Base-by-base conservation (phyloP, 92 coral and sea anemone genomes). In the Zoanthus sansibaricus region DNA sequence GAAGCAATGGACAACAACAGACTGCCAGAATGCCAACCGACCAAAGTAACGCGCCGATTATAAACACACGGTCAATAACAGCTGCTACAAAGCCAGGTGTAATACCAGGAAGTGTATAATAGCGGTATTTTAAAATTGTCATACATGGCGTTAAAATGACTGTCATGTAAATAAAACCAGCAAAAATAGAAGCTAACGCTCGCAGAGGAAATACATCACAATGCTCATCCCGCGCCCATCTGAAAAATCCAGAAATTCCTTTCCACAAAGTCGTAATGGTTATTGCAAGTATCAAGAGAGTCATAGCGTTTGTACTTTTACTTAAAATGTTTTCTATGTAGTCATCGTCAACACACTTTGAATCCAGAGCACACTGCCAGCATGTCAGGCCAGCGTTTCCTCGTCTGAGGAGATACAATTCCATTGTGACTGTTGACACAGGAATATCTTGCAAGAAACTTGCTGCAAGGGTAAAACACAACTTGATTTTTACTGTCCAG, bases 381-480 rank as follows among this genome's bases (percentile, higher is more conserved):
- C 99, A 96, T 12, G 95, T 87, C 17, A 96, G 80, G 0, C 99
- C 99, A 52, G 71, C 76, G 46, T 92, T 90, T 42, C 99, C 99
- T 62, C 99, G 83, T 48, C 99, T 89, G 7, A 96, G 89, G 13
- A 96, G 90, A 59, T 88, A 96, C 33, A 96, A 90, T 75, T 95
- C 94, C 82, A 95, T 95, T 9, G 98, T 98, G 5, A 96, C 72
- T 13, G 95, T 93, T 21, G 99, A 95, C 66, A 92, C 87, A 0
- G 99, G 99, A 73, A 96, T 96, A 45, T 96, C 99, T 73, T 95
- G 96, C 21, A 90, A 64, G 73, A 96, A 93, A 79, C 94, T 95
- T 72, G 96, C 99, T 7, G 95, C 93, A 32, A 95, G 71, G 2
- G 99, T 89, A 75, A 96, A 96, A 7, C 58, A 89, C 10, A 92